These are phyloP conservation scores for Silurus asotus DNA, from an alignment of 2,113 vertebrate species.

Conservation along the genomic window DNA sequence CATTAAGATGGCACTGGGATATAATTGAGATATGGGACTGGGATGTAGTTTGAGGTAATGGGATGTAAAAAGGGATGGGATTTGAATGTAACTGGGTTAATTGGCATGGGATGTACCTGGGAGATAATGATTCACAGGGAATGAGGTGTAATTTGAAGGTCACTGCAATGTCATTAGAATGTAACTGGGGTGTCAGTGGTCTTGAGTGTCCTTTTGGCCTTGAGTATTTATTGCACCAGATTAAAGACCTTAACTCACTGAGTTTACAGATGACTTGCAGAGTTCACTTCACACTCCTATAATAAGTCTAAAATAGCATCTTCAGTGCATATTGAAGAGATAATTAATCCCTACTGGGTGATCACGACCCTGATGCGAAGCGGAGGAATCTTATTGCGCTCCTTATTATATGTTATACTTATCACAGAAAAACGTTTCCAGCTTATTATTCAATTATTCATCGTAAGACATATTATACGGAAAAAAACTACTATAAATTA, in stretches of 20 bases:
- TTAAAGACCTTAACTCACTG: neutral
- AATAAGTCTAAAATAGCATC: neutral
- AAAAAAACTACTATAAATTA: neutral
- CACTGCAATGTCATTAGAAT: neutral
- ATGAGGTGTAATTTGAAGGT: neutral
- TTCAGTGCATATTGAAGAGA: neutral
- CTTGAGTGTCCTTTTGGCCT: too few species aligned
- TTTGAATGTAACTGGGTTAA: neutral
- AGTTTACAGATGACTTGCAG: neutral
- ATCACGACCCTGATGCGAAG: neutral
- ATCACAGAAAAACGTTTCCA: neutral
- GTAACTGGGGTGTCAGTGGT: neutral
- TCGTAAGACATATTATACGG: conserved; percentile 19
- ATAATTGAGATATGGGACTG: neutral
- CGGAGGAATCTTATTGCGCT: neutral
- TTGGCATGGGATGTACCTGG: neutral
- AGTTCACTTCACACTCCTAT: neutral
- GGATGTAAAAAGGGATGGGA: neutral
- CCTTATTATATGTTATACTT: conserved; percentile 7
- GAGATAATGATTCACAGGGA: neutral
- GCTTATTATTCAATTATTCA: neutral
- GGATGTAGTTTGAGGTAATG: neutral
- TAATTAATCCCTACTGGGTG: conserved; percentile 12
- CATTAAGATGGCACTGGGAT: neutral
- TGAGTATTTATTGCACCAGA: neutral